A percentile compares a stretch with the other conserved stretches of the same genome.
These are phyloP conservation scores for Marisa cornuarietis DNA, from an alignment of 1,140 invertebrate species.

Conservation along the genomic window DNA sequence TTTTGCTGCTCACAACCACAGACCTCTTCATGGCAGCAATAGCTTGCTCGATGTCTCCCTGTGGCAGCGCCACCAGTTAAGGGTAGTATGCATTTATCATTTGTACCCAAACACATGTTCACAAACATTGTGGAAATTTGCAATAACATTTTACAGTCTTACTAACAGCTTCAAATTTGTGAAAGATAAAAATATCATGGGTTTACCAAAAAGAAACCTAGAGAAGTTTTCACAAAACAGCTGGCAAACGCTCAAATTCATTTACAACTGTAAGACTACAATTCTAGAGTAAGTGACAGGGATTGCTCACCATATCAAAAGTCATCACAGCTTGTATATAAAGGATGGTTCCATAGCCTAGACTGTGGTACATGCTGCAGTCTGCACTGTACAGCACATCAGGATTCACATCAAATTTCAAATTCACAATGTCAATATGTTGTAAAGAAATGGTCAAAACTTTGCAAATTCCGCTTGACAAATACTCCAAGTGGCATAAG, in stretches of 20 bases:
- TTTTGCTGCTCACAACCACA: constrained; percentile 54
- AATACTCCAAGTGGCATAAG: no score
- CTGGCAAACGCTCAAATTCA: not conserved
- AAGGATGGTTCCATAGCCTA: constrained; percentile 88
- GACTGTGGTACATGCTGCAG: constrained; percentile 89
- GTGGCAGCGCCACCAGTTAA: not conserved
- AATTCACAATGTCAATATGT: not conserved
- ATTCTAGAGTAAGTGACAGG: not conserved
- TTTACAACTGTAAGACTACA: constrained; percentile 8
- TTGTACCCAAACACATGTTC: no score
- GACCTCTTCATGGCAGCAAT: constrained; percentile 60
- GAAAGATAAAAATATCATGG: no score
- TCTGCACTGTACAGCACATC: constrained; percentile 73
- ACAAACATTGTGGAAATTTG: no score
- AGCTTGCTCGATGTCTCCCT: constrained; percentile 62
- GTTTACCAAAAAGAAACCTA: no score
- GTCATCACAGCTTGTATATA: constrained; percentile 94
- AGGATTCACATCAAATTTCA: not conserved
- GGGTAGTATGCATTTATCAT: no score
- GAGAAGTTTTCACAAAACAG: no score
- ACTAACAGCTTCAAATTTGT: no score
- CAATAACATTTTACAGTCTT: no score
- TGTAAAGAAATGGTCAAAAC: not conserved
- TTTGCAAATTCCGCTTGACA: no score
- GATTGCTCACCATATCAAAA: constrained; percentile 79